phyloP scores from a whole-genome alignment of 2,113 vertebrate species.

The Pachypanchax playfairii region DNA sequence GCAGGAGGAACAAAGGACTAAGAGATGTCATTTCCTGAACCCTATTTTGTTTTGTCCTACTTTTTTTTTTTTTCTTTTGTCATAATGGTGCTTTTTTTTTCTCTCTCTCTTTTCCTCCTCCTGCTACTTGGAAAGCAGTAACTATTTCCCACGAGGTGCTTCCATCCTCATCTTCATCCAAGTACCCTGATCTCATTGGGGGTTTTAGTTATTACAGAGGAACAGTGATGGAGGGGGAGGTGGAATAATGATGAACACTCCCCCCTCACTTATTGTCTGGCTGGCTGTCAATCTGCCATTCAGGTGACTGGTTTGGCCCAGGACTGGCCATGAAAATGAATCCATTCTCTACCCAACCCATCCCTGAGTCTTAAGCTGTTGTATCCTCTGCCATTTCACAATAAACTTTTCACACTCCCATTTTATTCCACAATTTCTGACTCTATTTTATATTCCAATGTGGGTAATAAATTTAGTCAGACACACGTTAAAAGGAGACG shows the following conservation, averaged over 20 bases:
- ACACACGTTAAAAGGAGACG: background rate
- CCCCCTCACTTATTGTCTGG: constrained; percentile 38
- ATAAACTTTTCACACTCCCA: constrained; percentile 83
- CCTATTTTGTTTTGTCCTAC: constrained; percentile 69
- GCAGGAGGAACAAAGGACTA: constrained; percentile 79
- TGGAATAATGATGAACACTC: constrained; percentile 37
- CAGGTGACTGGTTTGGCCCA: constrained; percentile 77
- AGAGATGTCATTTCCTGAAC: constrained; percentile 79
- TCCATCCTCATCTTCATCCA: constrained; percentile 37
- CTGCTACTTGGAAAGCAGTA: constrained; percentile 47
- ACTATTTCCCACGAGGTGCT: constrained; percentile 38
- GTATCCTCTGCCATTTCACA: constrained; percentile 81
- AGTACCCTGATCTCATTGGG: constrained; percentile 23
- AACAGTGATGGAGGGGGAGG: constrained; percentile 55
- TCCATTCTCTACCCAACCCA: constrained; percentile 40
- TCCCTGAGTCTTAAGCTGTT: constrained; percentile 82
- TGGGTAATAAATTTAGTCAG: background rate
- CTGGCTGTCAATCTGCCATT: constrained; percentile 50
- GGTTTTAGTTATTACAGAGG: constrained; percentile 53
- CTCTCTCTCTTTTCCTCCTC: constrained; percentile 31
- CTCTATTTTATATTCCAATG: constrained; percentile 10
- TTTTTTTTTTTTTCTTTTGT: constrained; percentile 56
- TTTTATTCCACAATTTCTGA: constrained; percentile 43
- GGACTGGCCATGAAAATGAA: constrained; percentile 77
- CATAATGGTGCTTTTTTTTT: constrained; percentile 67